Evolutionary conservation across 2,797 vertebrate genomes (phyloP).

Genomic region (Enteromius anoplus): DNA sequence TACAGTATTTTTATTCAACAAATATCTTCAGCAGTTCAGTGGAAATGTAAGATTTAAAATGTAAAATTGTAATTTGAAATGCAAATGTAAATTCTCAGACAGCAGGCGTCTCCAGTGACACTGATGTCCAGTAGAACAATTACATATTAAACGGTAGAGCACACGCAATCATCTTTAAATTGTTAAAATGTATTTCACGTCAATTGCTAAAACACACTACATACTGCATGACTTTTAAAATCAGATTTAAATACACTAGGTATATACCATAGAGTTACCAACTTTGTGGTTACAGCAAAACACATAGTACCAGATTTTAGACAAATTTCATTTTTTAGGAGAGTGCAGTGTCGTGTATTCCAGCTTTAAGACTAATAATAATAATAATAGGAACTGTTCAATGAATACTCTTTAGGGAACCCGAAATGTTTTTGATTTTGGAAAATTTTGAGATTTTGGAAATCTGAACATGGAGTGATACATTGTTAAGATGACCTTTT

Average conservation of each 20-base stretch:
- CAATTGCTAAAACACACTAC: background rate
- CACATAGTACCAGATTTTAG: background rate
- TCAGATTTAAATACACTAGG: background rate
- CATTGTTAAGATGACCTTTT: background rate
- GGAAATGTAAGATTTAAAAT: background rate
- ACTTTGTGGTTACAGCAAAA: background rate
- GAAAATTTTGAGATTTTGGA: background rate
- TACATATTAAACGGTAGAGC: too few species aligned
- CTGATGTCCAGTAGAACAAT: background rate
- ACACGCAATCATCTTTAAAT: background rate
- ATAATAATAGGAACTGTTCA: background rate
- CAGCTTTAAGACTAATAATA: background rate
- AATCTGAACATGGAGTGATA: background rate
- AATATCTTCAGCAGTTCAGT: background rate
- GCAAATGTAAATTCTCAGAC: background rate
- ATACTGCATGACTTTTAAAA: background rate
- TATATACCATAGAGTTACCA: background rate
- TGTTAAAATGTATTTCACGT: background rate
- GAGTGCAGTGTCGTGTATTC: background rate
- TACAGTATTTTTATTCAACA: background rate
- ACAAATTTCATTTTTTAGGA: background rate
- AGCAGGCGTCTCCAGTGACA: slow-evolving; percentile 19
- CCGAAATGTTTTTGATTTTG: background rate
- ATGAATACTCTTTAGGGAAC: background rate
- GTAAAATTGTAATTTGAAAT: too few species aligned